These are phyloP conservation scores for Cladopsammia gracilis DNA, from an alignment of 64 coral and sea anemone species.

Conservation along the genomic window DNA sequence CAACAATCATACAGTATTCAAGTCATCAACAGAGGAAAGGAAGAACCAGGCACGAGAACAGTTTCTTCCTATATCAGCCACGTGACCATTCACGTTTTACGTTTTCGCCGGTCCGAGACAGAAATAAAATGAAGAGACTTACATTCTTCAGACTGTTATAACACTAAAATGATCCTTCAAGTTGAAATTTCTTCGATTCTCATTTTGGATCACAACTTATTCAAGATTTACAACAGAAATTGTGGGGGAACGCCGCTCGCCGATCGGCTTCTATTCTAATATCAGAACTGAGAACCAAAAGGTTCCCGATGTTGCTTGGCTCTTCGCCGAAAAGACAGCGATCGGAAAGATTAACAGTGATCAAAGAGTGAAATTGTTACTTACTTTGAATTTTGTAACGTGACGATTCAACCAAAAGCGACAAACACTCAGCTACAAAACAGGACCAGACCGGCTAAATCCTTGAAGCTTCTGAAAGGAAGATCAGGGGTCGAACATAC, in stretches of 20 bases:
- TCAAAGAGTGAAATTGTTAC: background rate
- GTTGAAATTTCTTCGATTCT: background rate
- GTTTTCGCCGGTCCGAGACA: background rate
- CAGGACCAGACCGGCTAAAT: conserved; percentile 24
- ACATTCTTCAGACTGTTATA: background rate
- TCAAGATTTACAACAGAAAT: background rate
- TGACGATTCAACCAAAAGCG: background rate
- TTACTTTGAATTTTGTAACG: conserved; percentile 21
- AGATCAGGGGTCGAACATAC: conserved; percentile 14
- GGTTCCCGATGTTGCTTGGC: background rate
- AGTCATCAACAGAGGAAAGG: background rate
- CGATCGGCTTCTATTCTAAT: background rate
- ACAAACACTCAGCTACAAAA: background rate
- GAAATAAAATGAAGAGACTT: background rate
- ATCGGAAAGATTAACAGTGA: background rate
- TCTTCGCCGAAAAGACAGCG: background rate
- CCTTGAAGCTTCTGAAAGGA: conserved; percentile 1
- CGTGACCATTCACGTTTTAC: conserved; percentile 35
- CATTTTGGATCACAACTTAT: background rate
- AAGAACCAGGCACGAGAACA: background rate
- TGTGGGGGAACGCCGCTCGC: background rate
- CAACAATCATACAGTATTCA: background rate
- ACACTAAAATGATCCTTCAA: background rate
- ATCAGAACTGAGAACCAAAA: background rate
- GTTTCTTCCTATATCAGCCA: conserved; percentile 14